Evolutionary conservation across 2,113 vertebrate genomes (phyloP).

Genomic region (Procapra przewalskii): DNA sequence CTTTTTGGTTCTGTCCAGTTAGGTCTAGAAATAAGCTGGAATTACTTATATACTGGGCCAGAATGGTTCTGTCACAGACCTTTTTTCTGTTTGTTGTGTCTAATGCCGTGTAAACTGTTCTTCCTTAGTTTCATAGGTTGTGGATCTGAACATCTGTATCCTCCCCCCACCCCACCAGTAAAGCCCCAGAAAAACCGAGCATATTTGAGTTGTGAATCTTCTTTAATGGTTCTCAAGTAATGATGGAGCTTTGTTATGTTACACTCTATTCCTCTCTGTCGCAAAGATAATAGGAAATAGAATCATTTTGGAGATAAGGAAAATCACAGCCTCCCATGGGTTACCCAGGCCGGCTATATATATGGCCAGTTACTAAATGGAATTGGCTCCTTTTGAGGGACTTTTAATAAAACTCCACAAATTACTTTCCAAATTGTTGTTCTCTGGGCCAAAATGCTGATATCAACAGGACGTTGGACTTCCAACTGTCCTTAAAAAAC

Average conservation of each 20-base stretch:
- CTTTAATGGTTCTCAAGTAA: background rate
- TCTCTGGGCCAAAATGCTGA: slow-evolving; percentile 49
- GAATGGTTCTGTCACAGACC: background rate
- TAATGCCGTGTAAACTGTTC: background rate
- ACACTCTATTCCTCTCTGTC: slow-evolving; percentile 14
- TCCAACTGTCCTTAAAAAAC: slow-evolving; percentile 51
- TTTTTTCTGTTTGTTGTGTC: background rate
- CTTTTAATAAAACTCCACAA: slow-evolving; percentile 60
- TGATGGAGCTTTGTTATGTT: background rate
- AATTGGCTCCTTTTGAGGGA: slow-evolving; percentile 48
- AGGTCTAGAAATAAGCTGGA: background rate
- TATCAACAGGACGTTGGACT: slow-evolving; percentile 16
- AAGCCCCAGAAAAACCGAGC: background rate
- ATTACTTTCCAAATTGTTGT: slow-evolving; percentile 48
- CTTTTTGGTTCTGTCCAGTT: background rate
- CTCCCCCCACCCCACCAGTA: background rate
- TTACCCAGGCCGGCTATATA: background rate
- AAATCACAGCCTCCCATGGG: background rate
- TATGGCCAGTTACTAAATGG: background rate
- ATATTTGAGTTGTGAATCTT: slow-evolving; percentile 2
- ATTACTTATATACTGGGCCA: background rate
- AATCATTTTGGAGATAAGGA: slow-evolving; percentile 25
- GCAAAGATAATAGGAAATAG: slow-evolving; percentile 24
- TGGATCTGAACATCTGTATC: background rate
- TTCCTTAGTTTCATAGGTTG: background rate